Conservation (phyloP, 1,140 invertebrate genomes). For the Ephestia elutella region DNA sequence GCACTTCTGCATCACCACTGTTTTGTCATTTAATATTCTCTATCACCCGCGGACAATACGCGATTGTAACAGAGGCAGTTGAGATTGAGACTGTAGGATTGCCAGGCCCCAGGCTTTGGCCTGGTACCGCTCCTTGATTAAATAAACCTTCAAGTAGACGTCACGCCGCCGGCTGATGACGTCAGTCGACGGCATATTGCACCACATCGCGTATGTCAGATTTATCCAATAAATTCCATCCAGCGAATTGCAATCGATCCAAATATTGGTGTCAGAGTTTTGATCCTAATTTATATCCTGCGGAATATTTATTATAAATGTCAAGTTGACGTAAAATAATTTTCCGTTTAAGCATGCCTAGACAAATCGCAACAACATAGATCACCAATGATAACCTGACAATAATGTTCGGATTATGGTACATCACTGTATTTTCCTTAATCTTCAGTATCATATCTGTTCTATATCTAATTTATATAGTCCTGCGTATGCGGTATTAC, state of each 20-base stretch:
- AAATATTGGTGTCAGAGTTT: too few relatives aligned
- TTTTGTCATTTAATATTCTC: conserved; percentile 32
- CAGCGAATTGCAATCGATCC: background rate
- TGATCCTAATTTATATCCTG: too few relatives aligned
- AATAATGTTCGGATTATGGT: too few relatives aligned
- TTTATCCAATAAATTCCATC: conserved; percentile 11
- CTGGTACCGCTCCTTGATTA: conserved; percentile 59
- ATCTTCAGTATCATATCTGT: too few relatives aligned
- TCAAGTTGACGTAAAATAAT: too few relatives aligned
- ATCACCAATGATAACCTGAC: too few relatives aligned
- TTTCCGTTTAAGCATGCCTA: too few relatives aligned
- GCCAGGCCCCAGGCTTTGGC: conserved; percentile 32
- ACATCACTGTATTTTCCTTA: too few relatives aligned
- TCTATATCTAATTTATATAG: too few relatives aligned
- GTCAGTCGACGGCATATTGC: conserved; percentile 53
- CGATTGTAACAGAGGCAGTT: conserved; percentile 55
- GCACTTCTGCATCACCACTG: background rate
- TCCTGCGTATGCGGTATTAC: too few relatives aligned
- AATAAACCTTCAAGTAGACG: conserved; percentile 64
- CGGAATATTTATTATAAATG: too few relatives aligned
- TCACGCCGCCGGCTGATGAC: conserved; percentile 48
- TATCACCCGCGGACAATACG: conserved; percentile 57
- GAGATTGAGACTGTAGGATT: conserved; percentile 66
- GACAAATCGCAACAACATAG: too few relatives aligned
- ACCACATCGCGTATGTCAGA: conserved; percentile 28